Percentiles rank a stretch among this genome's conserved stretches.
Evolutionary conservation across 2,113 vertebrate species (phyloP).

Genomic region (Falcunculus frontatus): DNA sequence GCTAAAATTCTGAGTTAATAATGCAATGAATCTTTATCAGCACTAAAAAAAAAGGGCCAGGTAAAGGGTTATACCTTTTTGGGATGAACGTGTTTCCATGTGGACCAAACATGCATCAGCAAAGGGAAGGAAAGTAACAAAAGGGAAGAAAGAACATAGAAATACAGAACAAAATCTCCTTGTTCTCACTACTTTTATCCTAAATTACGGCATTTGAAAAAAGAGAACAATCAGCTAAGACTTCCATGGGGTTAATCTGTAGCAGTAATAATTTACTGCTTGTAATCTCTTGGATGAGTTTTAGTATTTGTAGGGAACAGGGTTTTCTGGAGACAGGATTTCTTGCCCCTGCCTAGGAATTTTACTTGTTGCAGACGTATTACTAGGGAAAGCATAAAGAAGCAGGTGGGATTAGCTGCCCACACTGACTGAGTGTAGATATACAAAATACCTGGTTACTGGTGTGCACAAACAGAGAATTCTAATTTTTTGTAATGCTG

Average conservation of each 20-base stretch:
- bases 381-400: not conserved
- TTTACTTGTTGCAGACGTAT: not conserved
- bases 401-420: not conserved
- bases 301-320: rapidly evolving
- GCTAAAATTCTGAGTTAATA: not conserved
- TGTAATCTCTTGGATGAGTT: not conserved
- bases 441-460: not conserved
- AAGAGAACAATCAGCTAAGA: not conserved
- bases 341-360: not conserved
- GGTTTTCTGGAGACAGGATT: not conserved
- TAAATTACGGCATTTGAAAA: not conserved
- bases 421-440: not conserved
- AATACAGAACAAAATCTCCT: not conserved
- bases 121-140: not conserved
- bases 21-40: not conserved
- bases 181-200: not conserved
- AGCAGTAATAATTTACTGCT: not conserved
- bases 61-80: not conserved
- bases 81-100: not conserved
- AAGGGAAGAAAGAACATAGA: not conserved
- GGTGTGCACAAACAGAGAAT: not conserved
- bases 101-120: not conserved
- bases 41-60: not conserved
- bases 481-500: not conserved
- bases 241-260: not conserved